Evolutionary conservation across 2,888 invertebrate genomes (phyloP).

Genomic region (Nowickia ferox): DNA sequence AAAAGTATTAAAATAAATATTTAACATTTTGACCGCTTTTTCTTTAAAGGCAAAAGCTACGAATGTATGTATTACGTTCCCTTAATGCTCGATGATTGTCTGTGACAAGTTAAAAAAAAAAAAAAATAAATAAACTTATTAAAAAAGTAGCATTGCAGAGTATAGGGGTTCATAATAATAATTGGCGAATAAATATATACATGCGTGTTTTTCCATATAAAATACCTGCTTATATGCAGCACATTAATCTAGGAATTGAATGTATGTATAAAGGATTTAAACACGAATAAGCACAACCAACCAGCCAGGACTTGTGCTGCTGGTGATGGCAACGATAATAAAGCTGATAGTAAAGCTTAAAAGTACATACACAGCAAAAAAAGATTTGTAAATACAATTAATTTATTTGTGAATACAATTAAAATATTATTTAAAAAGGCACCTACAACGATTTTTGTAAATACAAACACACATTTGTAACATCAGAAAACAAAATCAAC

Average conservation of each 20-base stretch:
- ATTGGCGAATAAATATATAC: constrained; percentile 57
- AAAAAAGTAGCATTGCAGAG: constrained; percentile 9
- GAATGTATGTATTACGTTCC: constrained; percentile 13
- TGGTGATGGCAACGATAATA: constrained; percentile 37
- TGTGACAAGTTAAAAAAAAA: constrained; percentile 41
- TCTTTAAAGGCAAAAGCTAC: constrained; percentile 21
- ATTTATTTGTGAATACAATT: no score
- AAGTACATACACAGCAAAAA: no score
- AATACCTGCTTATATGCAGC: constrained; percentile 20
- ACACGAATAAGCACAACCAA: not conserved
- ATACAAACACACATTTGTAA: no score
- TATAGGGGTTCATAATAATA: constrained; percentile 57
- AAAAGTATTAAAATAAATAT: no score
- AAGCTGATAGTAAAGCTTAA: constrained; percentile 36
- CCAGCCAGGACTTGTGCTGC: not conserved
- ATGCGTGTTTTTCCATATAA: constrained; percentile 39
- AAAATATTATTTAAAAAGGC: no score
- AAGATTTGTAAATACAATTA: no score
- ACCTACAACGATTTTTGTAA: no score
- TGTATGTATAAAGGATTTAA: not conserved
- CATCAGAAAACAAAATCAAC: no score
- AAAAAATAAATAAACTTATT: constrained; percentile 7
- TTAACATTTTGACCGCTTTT: constrained; percentile 55
- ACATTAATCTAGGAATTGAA: not conserved
- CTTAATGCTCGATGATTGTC: constrained; percentile 15